Conservation (phyloP, 1,140 invertebrate genomes). For the Drosophila funebris region DNA sequence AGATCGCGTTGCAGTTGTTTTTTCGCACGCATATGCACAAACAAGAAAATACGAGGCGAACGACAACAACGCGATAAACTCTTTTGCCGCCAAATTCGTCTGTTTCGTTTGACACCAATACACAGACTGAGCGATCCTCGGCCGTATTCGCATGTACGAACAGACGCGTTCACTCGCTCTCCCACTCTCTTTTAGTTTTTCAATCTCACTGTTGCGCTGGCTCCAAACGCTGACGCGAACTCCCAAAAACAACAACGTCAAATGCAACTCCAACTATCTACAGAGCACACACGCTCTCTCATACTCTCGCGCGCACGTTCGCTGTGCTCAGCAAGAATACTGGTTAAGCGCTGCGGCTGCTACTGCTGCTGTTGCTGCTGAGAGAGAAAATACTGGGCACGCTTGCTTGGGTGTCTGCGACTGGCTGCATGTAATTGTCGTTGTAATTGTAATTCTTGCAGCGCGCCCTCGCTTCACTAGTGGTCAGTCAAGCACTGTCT, state of each 20-base stretch:
- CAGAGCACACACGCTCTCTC: conserved; percentile 1
- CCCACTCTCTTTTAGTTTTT: neutral
- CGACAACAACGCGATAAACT: conserved; percentile 9
- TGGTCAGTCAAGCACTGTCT: conserved; percentile 20
- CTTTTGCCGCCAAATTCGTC: conserved; percentile 35
- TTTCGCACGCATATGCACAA: conserved; percentile 26
- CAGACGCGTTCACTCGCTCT: neutral
- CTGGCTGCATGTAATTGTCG: conserved; percentile 31
- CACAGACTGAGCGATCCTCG: conserved; percentile 52
- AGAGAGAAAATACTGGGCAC: conserved; percentile 41
- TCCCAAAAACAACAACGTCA: conserved; percentile 14
- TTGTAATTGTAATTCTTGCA: conserved; percentile 61
- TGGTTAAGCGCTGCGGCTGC: conserved; percentile 16
- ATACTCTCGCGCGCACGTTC: neutral
- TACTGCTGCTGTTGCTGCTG: neutral
- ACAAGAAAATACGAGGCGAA: conserved; percentile 4
- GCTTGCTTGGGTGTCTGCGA: conserved; percentile 2
- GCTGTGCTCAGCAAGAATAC: conserved; percentile 28
- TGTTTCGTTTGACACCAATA: conserved; percentile 39
- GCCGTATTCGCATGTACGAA: conserved; percentile 16
- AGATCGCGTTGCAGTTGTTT: conserved; percentile 30
- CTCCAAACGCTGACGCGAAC: conserved; percentile 22
- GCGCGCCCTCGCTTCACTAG: conserved; percentile 55
- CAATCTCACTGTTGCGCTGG: neutral
- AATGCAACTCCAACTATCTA: conserved; percentile 43